Conservation (phyloP, 2,797 vertebrate genomes). For the Lates japonicus region DNA sequence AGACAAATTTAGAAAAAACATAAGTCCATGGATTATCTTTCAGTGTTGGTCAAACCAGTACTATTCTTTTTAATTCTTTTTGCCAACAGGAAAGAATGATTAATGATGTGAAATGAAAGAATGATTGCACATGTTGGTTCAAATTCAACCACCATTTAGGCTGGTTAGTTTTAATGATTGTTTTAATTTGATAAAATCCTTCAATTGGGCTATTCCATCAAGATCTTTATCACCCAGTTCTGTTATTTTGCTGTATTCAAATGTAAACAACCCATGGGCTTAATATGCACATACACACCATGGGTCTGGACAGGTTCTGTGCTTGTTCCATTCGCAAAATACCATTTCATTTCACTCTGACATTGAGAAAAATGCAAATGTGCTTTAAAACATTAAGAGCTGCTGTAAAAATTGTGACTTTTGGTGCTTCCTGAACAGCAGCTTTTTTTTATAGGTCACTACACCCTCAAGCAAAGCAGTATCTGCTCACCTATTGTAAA, state of each 20-base stretch:
- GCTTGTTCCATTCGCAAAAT: neutral
- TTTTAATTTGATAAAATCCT: neutral
- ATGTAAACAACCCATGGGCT: neutral
- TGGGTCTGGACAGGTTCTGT: neutral
- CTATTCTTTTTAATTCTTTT: neutral
- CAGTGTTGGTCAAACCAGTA: neutral
- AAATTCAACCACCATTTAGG: neutral
- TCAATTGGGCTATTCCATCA: neutral
- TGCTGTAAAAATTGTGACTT: conserved; percentile 3
- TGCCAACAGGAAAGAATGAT: neutral
- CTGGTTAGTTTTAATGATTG: conserved; percentile 2
- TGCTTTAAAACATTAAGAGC: neutral
- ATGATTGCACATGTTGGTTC: neutral
- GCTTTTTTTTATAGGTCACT: conserved; percentile 36
- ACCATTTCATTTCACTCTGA: neutral
- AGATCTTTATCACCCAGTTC: neutral
- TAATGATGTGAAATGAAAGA: neutral
- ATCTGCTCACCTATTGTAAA: conserved; percentile 18
- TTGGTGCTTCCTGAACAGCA: conserved; percentile 1
- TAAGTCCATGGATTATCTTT: neutral
- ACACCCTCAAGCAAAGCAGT: conserved; percentile 19
- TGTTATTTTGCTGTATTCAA: neutral
- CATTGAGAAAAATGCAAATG: neutral
- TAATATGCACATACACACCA: conserved; percentile 11
- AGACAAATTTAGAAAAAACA: too few species aligned